Conservation (phyloP, 1,140 invertebrate species). For the Rhynchophorus ferrugineus region DNA sequence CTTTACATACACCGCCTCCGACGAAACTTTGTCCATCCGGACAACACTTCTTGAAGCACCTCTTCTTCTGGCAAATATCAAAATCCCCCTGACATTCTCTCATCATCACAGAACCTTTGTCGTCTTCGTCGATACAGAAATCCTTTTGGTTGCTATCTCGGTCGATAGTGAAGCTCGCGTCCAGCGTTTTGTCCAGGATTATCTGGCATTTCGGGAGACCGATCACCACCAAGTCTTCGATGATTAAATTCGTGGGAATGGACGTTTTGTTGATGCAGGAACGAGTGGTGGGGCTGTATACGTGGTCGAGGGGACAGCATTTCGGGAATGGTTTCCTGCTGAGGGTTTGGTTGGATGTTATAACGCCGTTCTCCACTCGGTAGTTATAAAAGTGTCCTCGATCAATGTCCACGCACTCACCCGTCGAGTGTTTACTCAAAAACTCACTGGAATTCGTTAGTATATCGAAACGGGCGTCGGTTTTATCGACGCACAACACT, state of each 20-base stretch:
- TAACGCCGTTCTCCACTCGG: neutral
- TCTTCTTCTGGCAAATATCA: constrained; percentile 17
- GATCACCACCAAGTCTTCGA: constrained; percentile 21
- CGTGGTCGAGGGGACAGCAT: constrained; percentile 27
- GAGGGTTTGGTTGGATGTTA: neutral
- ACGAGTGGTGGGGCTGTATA: constrained; percentile 23
- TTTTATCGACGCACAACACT: neutral
- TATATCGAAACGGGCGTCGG: constrained; percentile 5
- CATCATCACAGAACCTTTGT: constrained; percentile 16
- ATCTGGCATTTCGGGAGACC: constrained; percentile 25
- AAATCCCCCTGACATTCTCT: constrained; percentile 23
- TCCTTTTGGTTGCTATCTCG: too few relatives aligned
- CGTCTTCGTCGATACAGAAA: too few relatives aligned
- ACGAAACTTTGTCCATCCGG: constrained; percentile 32
- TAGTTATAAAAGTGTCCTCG: constrained; percentile 5
- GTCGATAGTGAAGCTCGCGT: too few relatives aligned
- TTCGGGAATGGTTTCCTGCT: constrained; percentile 20
- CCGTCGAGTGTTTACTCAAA: neutral
- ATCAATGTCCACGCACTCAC: constrained; percentile 6
- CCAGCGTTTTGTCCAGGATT: constrained; percentile 23
- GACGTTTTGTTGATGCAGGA: constrained; percentile 16
- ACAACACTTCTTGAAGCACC: constrained; percentile 30
- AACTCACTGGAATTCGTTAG: neutral
- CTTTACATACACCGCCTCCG: constrained; percentile 19
- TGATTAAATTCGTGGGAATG: constrained; percentile 8